Evolutionary conservation across 2,113 vertebrate species (phyloP).

Genomic region (Melanotaenia duboulayi): DNA sequence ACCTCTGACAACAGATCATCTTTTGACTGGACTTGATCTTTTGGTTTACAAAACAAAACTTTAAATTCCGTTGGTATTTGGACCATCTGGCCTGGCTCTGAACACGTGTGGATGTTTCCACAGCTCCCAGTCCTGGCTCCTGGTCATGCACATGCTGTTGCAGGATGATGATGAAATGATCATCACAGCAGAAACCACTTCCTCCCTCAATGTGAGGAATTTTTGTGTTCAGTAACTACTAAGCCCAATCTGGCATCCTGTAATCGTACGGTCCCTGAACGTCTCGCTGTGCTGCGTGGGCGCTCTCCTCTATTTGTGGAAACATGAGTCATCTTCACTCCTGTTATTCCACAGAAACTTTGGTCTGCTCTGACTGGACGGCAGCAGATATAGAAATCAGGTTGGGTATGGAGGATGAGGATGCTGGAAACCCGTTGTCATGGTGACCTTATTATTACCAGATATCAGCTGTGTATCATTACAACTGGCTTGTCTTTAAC

Average conservation of each 20-base stretch:
- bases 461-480: too few species aligned
- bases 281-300: slow-evolving; percentile 39
- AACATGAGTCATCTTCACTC: slow-evolving; percentile 56
- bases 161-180: too few species aligned
- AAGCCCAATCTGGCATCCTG: neutral
- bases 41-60: too few species aligned
- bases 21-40: too few species aligned
- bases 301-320: slow-evolving; percentile 58
- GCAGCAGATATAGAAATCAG: neutral
- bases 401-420: neutral
- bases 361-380: neutral
- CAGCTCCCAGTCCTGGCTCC: neutral
- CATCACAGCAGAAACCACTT: neutral
- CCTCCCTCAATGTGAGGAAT: neutral
- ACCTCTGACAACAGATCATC: too few species aligned
- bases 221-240: neutral
- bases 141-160: too few species aligned
- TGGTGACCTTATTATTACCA: too few species aligned
- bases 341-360: slow-evolving; percentile 56
- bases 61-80: too few species aligned
- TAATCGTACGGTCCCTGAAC: slow-evolving; percentile 23
- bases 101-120: neutral
- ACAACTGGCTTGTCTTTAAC: too few species aligned
- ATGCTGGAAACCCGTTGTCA: too few species aligned
- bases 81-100: neutral